Evolutionary conservation across 2,888 invertebrate genomes (phyloP).

Genomic region (Phengaris alcon): DNA sequence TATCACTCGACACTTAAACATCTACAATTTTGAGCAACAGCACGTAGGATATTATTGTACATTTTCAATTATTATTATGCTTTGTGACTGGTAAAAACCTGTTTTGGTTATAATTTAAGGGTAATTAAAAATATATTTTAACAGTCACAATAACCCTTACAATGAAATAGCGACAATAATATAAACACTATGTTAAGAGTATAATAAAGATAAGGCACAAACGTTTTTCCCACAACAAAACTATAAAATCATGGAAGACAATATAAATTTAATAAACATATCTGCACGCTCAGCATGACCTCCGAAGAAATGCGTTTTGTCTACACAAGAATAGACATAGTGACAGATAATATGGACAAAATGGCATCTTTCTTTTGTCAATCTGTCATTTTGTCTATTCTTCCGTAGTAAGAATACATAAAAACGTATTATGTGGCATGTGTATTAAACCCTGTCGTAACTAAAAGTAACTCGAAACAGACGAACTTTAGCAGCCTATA

Average conservation of each 20-base stretch:
- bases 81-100: neutral
- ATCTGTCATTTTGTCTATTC: no score
- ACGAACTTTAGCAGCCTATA: no score
- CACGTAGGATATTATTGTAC: slow-evolving; percentile 11
- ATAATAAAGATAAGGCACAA: slow-evolving; percentile 7
- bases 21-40: slow-evolving; percentile 17
- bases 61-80: slow-evolving; percentile 13
- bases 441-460: no score
- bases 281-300: neutral
- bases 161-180: neutral
- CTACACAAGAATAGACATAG: no score
- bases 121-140: neutral
- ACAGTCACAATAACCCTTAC: neutral
- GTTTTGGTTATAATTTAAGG: neutral
- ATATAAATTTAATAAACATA: neutral
- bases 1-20: neutral
- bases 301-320: no score
- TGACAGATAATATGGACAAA: no score
- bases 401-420: no score
- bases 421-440: no score
- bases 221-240: neutral
- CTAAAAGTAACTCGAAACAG: no score
- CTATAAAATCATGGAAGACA: slow-evolving; percentile 7
- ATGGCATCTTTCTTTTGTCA: no score
- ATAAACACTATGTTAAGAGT: neutral